A percentile compares a stretch with the other conserved stretches of the same genome.
Conservation (phyloP, 2,113 vertebrate genomes). For the Psilopogon haemacephalus region DNA sequence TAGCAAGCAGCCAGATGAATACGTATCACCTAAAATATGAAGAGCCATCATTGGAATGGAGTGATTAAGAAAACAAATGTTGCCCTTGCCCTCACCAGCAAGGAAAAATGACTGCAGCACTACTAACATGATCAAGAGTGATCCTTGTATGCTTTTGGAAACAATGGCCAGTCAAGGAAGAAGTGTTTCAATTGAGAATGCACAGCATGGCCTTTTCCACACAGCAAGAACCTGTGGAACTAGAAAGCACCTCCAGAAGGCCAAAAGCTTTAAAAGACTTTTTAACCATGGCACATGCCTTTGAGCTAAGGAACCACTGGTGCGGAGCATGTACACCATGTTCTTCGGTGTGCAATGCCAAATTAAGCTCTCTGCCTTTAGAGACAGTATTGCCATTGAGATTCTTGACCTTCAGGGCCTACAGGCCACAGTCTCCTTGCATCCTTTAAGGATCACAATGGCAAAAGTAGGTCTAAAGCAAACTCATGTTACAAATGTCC, state of each 20-base stretch:
- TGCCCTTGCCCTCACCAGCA: neutral
- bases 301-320: neutral
- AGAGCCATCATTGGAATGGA: neutral
- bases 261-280: neutral
- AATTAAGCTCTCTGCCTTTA: neutral
- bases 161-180: neutral
- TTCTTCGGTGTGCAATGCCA: neutral
- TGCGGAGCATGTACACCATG: neutral
- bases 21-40: neutral
- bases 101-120: neutral
- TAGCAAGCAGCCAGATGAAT: neutral
- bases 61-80: neutral
- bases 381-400: neutral
- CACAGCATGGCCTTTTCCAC: neutral
- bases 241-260: neutral
- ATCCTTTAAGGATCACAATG: neutral
- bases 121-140: too few species aligned
- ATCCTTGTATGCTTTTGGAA: neutral
- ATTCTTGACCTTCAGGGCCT: neutral
- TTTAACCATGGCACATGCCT: neutral
- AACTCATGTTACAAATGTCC: accelerated
- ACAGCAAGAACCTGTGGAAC: neutral
- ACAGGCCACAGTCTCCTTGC: neutral
- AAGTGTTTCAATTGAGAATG: neutral
- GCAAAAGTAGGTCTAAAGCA: neutral